Evolutionary conservation across 1,140 invertebrate species (phyloP), one percentile per base, ranked within the genome.

Genomic region (Sycobia sp.): DNA sequence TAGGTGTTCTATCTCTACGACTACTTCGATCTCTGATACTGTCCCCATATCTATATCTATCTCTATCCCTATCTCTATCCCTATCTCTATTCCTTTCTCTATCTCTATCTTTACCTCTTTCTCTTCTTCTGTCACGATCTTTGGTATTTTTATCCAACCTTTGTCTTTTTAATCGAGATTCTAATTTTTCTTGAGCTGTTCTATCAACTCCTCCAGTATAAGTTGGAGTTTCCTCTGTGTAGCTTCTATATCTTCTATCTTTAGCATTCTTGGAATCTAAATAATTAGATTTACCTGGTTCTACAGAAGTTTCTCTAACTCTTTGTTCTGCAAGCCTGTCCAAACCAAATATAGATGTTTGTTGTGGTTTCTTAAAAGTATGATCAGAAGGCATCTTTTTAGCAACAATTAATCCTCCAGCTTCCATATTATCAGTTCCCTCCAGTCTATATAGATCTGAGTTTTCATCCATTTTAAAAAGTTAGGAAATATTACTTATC

Each of bases 191-290:
- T 65, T 87, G 83, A 0, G 93, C 93, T 76, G 91, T 89, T 55
- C 87, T 86, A 38, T 90, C 92, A 3, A 97, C 89, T 23, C 95
- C 95, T 36, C 94, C 95, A 4, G 95, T 96, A 73, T 97, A 88
- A 0, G 95, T 93, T 0, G 96, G 96, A 8, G 95, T 97, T 82
- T 98, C 96, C 71, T 91, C 88, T 69, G 88, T 85, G 9, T 88
- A 82, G 59, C 86, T 81, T 56, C 95, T 83, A 73, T 95, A 94
- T 76, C 91, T 88, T 67, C 92, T 84, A 22, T 83, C 77, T 49
- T 78, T 84, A 2, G 69, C 4, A 16, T 74, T 74, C 1, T 65
- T 64, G 46, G 71, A 76, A 49, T 73, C 75, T 13, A 54, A 78
- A 51, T 62, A 74, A 72, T 60, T 76, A 60, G 34, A 75, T 65